Conservation (phyloP, 2,888 invertebrate species). For the Portevinia maculata region DNA sequence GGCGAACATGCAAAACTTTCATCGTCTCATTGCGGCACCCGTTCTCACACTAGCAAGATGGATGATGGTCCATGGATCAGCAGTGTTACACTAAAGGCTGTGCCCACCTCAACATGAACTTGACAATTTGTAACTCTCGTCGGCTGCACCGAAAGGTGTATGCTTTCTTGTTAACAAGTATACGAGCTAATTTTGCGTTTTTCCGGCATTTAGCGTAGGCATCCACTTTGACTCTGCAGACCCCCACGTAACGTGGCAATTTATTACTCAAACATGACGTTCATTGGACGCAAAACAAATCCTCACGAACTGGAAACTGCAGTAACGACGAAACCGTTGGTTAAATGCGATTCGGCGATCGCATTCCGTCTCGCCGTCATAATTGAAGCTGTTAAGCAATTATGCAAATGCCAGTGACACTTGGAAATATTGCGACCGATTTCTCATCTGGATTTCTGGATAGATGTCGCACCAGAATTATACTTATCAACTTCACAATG, state of each 20-base stretch:
- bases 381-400: conserved; percentile 68
- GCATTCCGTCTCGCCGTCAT: conserved; percentile 53
- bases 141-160: conserved; percentile 46
- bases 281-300: conserved; percentile 40
- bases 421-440: conserved; percentile 68
- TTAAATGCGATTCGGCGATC: conserved; percentile 39
- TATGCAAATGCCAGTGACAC: conserved; percentile 69
- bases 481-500: conserved; percentile 50
- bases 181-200: conserved; percentile 44
- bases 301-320: conserved; percentile 26
- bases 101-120: conserved; percentile 39
- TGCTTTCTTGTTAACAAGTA: conserved; percentile 66
- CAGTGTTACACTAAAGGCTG: not conserved
- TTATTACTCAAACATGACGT: conserved; percentile 65
- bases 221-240: conserved; percentile 15
- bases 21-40: conserved; percentile 8
- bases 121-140: conserved; percentile 30
- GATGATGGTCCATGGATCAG: conserved; percentile 13
- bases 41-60: not conserved
- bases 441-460: conserved; percentile 46
- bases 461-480: conserved; percentile 9
- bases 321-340: conserved; percentile 12
- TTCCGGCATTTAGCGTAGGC: conserved; percentile 59
- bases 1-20: conserved; percentile 57
- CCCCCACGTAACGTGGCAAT: conserved; percentile 67